Evolutionary conservation across 1,140 invertebrate genomes (phyloP).

Genomic region (Calosoma granatense): DNA sequence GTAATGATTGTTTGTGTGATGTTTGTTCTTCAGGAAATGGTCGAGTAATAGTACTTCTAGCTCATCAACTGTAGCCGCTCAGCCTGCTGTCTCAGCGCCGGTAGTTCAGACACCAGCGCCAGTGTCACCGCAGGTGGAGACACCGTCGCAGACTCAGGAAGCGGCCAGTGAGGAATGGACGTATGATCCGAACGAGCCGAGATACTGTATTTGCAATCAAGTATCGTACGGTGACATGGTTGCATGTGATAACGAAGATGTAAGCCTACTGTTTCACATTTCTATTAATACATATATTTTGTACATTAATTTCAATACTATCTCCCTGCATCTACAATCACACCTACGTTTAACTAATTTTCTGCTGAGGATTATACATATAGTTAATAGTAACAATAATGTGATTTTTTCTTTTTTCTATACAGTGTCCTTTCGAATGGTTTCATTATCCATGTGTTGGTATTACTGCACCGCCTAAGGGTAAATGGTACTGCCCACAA

Average conservation of each 20-base stretch:
- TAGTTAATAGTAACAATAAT: too few relatives aligned
- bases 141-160: constrained; percentile 21
- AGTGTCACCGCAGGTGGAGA: constrained; percentile 23
- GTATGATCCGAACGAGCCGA: constrained; percentile 85
- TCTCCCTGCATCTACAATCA: too few relatives aligned
- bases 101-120: constrained; percentile 18
- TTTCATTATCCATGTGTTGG: constrained; percentile 98
- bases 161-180: constrained; percentile 50
- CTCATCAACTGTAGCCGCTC: constrained; percentile 18
- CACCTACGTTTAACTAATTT: too few relatives aligned
- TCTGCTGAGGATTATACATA: not conserved
- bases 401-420: constrained; percentile 23
- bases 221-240: constrained; percentile 99
- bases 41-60: constrained; percentile 17
- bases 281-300: not conserved
- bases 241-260: constrained; percentile 94
- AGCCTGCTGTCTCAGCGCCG: constrained; percentile 17
- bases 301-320: too few relatives aligned
- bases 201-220: constrained; percentile 96
- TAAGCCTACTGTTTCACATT: constrained; percentile 38
- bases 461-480: constrained; percentile 90
- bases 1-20: not conserved
- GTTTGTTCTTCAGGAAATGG: constrained; percentile 19
- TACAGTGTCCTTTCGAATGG: constrained; percentile 94
- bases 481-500: constrained; percentile 97